phyloP scores from a whole-genome alignment of 2,113 vertebrate genomes.

The Probosciger aterrimus region DNA sequence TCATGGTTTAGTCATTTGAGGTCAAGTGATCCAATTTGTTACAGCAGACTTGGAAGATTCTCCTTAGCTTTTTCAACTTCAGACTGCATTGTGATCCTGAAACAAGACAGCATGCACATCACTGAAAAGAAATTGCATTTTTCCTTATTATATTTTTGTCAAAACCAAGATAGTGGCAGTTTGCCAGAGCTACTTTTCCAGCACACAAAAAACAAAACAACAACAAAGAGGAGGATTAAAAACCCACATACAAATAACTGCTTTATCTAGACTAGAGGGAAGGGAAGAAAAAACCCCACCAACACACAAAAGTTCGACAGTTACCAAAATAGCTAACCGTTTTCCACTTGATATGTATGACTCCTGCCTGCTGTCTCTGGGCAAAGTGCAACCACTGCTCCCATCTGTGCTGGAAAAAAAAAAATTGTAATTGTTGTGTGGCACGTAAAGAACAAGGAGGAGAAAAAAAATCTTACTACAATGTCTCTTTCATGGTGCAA shows the following conservation, averaged over 20 bases:
- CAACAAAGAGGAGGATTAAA: not conserved
- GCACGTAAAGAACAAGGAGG: not conserved
- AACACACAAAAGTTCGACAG: not conserved
- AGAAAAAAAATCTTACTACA: not conserved
- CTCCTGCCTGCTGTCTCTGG: not conserved
- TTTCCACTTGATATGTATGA: not conserved
- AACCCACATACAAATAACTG: not conserved
- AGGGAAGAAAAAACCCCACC: not conserved
- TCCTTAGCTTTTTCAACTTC: not conserved
- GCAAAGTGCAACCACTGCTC: not conserved
- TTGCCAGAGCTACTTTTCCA: not conserved
- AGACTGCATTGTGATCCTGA: not conserved
- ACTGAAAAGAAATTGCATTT: not conserved
- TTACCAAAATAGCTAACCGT: not conserved
- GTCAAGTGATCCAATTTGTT: not conserved
- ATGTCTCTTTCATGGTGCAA: not conserved
- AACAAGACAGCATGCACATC: not conserved
- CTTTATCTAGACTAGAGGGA: not conserved
- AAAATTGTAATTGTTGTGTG: not conserved
- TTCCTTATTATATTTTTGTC: not conserved
- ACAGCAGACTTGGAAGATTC: not conserved
- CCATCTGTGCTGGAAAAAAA: not conserved
- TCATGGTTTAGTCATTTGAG: not conserved
- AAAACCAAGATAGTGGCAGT: not conserved
- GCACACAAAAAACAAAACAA: not conserved